phyloP scores from a whole-genome alignment of 2,797 vertebrate genomes.

The Diplodus puntazzo region DNA sequence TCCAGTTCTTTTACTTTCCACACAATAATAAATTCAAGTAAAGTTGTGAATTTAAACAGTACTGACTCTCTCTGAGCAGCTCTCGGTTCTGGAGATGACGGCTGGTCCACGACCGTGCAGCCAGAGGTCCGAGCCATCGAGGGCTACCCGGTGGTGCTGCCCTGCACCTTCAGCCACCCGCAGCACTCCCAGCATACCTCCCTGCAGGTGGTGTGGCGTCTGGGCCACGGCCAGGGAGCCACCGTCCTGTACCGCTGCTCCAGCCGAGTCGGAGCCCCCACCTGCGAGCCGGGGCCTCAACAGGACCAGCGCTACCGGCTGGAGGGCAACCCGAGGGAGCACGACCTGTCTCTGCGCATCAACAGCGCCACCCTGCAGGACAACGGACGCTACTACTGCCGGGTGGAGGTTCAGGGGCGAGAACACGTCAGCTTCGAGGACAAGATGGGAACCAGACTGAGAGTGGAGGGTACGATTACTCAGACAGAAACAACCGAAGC shows the following conservation, averaged over 20 bases:
- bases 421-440: constrained; percentile 89
- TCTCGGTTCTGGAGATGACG: constrained; percentile 77
- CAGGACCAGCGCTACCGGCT: constrained; percentile 91
- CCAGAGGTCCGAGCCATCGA: constrained; percentile 88
- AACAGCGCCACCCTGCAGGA: constrained; percentile 89
- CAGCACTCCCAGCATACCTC: constrained; percentile 89
- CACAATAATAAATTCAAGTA: no score
- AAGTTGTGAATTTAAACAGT: neutral
- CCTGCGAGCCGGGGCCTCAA: constrained; percentile 85
- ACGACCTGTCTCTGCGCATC: constrained; percentile 92
- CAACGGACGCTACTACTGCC: constrained; percentile 91
- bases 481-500: no score
- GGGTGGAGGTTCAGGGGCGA: constrained; percentile 89
- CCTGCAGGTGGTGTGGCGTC: constrained; percentile 91
- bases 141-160: constrained; percentile 89
- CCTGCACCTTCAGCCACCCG: constrained; percentile 94
- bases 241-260: constrained; percentile 88
- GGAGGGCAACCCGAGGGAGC: constrained; percentile 91
- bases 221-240: constrained; percentile 86
- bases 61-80: constrained; percentile 1
- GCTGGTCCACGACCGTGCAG: constrained; percentile 90
- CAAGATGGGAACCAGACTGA: constrained; percentile 89
- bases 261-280: constrained; percentile 78
- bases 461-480: constrained; percentile 82
- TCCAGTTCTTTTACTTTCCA: no score